Evolutionary conservation across 2,113 vertebrate genomes (phyloP), one percentile per base, ranked within the genome.

Genomic region (Laterallus jamaicensis): DNA sequence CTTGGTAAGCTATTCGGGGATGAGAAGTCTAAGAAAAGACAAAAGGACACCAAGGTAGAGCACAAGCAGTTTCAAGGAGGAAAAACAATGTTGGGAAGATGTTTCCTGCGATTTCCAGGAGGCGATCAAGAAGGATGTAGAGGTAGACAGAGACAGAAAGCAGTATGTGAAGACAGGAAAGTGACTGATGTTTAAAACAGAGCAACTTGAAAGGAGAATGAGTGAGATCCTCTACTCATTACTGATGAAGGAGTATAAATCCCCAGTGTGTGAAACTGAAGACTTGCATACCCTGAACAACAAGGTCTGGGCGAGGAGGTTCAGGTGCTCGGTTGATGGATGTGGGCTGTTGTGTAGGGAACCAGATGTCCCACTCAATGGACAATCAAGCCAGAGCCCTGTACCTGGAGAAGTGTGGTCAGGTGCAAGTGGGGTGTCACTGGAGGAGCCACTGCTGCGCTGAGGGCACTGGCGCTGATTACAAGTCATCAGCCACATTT

Each of bases 301-400:
- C 20, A 59, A 24, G 25, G 5, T 5, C 9, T 7, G 5, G 14
- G 26, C 9, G 24, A 3, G 4, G 15, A 47, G 17, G 44, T 16
- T 47, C 21, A 73, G 44, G 42, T 58, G 5, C 10, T 47, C 50
- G 11, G 20, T 4, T 66, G 20, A 8, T 1, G 50, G 5, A 10
- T 3, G 5, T 39, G 28, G 22, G 7, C 18, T 56, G 20, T 37
- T 68, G 10, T 24, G 9, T 49, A 26, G 6, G 18, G 17, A 81
- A 63, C 5, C 26, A 76, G 44, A 15, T 0, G 0, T 74, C 76
- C 62, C 32, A 11, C 29, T 16, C 13, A 5, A 81, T 62, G 19
- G 31, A 28, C 22, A 26, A 39, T 29, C 47, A 69, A 77, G 14
- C 9, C 32, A 68, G 22, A 82, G 28, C 12, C 22, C 40, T 54